phyloP scores from a whole-genome alignment of 1,140 invertebrate genomes.

The Neuroterus valhalla region DNA sequence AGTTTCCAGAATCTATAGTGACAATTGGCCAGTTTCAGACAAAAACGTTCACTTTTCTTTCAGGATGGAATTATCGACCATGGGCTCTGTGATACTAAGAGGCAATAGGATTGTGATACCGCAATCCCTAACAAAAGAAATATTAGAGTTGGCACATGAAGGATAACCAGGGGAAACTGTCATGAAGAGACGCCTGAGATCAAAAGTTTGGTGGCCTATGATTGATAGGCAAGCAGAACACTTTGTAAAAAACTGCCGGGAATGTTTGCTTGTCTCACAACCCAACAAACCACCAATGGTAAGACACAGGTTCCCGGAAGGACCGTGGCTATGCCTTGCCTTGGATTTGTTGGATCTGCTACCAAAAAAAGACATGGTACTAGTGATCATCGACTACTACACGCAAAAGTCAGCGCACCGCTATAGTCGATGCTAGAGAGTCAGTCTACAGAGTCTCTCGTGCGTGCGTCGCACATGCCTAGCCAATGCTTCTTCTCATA shows the following conservation, averaged over 20 bases:
- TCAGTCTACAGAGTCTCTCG: no score
- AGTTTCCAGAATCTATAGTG: neutral
- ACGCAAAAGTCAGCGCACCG: no score
- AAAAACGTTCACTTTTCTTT: constrained; percentile 16
- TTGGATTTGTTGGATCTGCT: no score
- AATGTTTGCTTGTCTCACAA: no score
- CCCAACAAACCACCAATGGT: no score
- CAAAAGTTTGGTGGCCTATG: constrained; percentile 61
- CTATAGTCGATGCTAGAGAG: no score
- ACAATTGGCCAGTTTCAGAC: neutral
- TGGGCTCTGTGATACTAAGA: neutral
- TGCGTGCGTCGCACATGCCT: no score
- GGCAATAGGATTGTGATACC: constrained; percentile 40
- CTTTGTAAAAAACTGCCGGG: constrained; percentile 43
- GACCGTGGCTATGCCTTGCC: no score
- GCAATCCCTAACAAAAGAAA: constrained; percentile 56
- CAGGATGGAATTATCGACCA: neutral
- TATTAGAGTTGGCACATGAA: constrained; percentile 61
- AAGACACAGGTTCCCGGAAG: no score
- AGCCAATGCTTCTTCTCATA: no score
- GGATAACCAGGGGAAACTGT: constrained; percentile 58
- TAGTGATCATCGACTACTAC: no score
- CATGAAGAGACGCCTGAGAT: constrained; percentile 59
- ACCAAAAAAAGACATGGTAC: no score
- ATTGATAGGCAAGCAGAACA: constrained; percentile 56